Evolutionary conservation across 2,113 vertebrate species (phyloP), one percentile per base, ranked within the genome.

Genomic region (Ameiurus melas): DNA sequence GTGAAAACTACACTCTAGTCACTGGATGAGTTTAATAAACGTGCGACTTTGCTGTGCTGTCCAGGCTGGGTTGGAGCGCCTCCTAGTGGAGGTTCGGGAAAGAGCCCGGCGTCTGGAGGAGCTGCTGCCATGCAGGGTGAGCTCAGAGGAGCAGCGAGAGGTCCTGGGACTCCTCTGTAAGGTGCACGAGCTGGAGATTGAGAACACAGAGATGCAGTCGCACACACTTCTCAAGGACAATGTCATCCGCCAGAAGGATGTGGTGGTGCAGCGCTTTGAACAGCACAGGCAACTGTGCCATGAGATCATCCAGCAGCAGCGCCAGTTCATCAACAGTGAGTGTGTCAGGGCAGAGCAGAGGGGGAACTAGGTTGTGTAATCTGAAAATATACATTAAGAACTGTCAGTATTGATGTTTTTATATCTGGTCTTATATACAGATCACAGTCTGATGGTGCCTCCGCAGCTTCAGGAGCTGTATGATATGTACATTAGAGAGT

Each of bases 281-380:
- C 95, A 95, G 91, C 96, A 97, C 93, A 92, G 95, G n/a, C 93
- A 95, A 86, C 94, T 97, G 82, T 98, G 97, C 33, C 93, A 97
- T 2, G 95, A 96, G 92, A 96, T 98, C 94, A 97, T 98, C 83
- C 96, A 95, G 92, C 96, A 96, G 91, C 97, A 98, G 93, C 92
- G 95, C 51, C 96, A 94, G 92, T 93, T 98, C 89, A 98, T 98
- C 0, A 70, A 95, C 0, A 97, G 97, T 98, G 92, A 70, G 94
- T 70, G 68, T 68, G 8, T 20, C 47, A 71, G 27, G n/a, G 73
- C 27, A 64, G 64, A 83, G 20, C 36, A 68, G 14, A 68, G 19
- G 20, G n/a, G 12, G 20, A 53, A 51, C 27, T 68, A 17, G n/a
- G 6, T 83, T 25, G 58, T 62, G 8, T 4, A 27, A 58, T 68